A percentile compares a stretch with the other conserved stretches of the same genome.
Conservation (phyloP, 2,113 vertebrate genomes). For the Oreochromis aureus region DNA sequence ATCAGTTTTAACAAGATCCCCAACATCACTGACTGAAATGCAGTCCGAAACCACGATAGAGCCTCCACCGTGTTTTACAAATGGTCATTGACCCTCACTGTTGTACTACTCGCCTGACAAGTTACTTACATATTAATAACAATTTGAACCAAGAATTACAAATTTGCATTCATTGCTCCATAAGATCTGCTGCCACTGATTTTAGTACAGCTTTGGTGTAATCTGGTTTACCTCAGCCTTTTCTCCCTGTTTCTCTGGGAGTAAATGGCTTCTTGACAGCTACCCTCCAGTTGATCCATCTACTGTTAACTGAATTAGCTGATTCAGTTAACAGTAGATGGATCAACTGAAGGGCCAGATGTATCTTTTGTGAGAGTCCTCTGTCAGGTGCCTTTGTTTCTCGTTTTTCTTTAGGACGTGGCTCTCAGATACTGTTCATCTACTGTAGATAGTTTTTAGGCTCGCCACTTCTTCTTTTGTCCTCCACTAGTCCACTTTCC, state of each 20-base stretch:
- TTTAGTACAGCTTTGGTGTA: not conserved
- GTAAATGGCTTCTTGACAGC: not conserved
- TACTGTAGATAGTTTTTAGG: not conserved
- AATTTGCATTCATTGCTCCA: not conserved
- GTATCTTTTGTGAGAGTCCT: not conserved
- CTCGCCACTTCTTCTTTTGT: not conserved
- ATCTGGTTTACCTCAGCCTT: accelerated
- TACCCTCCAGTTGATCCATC: not conserved
- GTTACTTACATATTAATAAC: not conserved
- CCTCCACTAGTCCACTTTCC: not conserved
- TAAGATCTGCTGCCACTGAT: not conserved
- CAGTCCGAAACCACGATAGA: not conserved
- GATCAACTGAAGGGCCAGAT: not conserved
- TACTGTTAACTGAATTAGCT: not conserved
- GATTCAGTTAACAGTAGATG: not conserved
- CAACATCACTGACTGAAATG: not conserved
- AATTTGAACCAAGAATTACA: not conserved
- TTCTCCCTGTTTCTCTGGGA: not conserved
- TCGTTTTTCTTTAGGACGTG: not conserved
- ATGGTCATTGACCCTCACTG: not conserved
- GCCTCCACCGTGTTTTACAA: not conserved
- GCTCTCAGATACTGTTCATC: not conserved
- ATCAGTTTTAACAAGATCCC: not conserved
- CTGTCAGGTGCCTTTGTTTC: not conserved
- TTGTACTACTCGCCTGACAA: not conserved